A percentile compares a stretch with the other conserved stretches of the same genome.
Evolutionary conservation across 2,797 vertebrate species (phyloP).

Genomic region (Calcarius lapponicus): DNA sequence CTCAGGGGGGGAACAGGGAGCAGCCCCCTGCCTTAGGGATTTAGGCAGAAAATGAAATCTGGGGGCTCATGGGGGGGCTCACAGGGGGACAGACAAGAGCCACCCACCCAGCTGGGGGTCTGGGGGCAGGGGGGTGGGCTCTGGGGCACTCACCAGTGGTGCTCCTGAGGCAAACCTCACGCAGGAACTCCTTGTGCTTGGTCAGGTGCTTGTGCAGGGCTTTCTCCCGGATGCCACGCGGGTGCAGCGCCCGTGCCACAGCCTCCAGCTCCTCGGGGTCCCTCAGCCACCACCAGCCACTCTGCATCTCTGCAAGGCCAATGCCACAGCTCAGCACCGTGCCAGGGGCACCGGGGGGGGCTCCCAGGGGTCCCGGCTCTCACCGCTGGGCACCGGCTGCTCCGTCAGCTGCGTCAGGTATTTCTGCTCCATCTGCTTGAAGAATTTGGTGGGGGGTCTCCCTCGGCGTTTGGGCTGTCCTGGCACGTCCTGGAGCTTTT

Average conservation of each 20-base stretch:
- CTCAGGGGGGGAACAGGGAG: neutral
- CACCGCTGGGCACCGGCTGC: slow-evolving; percentile 90
- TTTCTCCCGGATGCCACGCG: slow-evolving; percentile 90
- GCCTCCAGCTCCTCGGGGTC: slow-evolving; percentile 84
- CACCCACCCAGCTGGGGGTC: too few relatives aligned
- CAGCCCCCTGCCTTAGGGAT: neutral
- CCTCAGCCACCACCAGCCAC: slow-evolving; percentile 94
- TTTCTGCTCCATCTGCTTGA: slow-evolving; percentile 92
- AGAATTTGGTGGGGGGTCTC: slow-evolving; percentile 87
- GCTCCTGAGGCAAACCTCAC: slow-evolving; percentile 84
- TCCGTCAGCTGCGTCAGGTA: slow-evolving; percentile 90
- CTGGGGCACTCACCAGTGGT: slow-evolving; percentile 76
- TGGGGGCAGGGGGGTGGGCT: too few relatives aligned
- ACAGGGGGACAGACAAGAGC: too few relatives aligned
- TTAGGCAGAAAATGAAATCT: too few relatives aligned
- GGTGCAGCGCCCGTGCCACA: slow-evolving; percentile 86
- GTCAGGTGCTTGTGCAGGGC: slow-evolving; percentile 92
- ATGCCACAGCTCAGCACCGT: neutral
- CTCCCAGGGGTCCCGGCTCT: slow-evolving; percentile 26
- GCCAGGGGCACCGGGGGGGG: neutral
- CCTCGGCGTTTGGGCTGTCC: slow-evolving; percentile 87
- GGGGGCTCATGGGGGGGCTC: too few relatives aligned
- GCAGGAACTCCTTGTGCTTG: slow-evolving; percentile 92
- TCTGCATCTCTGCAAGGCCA: slow-evolving; percentile 84
- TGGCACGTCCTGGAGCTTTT: slow-evolving; percentile 50